A percentile compares a stretch with the other conserved stretches of the same genome.
These are phyloP conservation scores for Sepioteuthis lessoniana DNA, from an alignment of 2,888 invertebrate genomes.

Conservation along the genomic window DNA sequence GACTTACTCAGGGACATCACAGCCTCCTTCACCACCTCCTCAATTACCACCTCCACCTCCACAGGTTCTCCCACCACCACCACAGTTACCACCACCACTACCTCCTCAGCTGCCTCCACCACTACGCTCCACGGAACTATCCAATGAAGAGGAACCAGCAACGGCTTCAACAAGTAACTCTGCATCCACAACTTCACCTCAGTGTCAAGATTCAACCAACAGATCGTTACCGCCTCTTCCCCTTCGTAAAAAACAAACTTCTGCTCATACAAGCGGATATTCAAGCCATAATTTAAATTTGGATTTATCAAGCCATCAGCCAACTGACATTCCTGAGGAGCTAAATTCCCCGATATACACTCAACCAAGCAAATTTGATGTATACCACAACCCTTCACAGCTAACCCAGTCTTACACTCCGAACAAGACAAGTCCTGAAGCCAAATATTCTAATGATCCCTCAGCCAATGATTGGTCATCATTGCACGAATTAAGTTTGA, in stretches of 20 bases:
- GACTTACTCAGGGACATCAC: slow-evolving; percentile 35
- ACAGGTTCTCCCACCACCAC: slow-evolving; percentile 37
- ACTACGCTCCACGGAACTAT: slow-evolving; percentile 58
- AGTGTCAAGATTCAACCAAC: not conserved
- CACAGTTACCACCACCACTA: slow-evolving; percentile 41
- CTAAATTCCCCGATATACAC: not conserved
- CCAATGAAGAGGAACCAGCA: slow-evolving; percentile 49
- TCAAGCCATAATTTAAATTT: not conserved
- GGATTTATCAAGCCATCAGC: slow-evolving; percentile 33
- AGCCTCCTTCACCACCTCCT: slow-evolving; percentile 35
- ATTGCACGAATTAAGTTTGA: not conserved
- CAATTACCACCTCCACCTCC: slow-evolving; percentile 35
- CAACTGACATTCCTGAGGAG: not conserved
- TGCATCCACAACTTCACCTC: not conserved
- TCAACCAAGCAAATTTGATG: slow-evolving; percentile 5
- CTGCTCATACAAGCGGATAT: slow-evolving; percentile 15
- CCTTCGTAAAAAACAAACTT: not conserved
- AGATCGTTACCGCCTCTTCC: slow-evolving; percentile 20
- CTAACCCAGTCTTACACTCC: not conserved
- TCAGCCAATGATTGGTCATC: slow-evolving; percentile 17
- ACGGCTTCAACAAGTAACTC: not conserved
- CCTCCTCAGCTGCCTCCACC: slow-evolving; percentile 60
- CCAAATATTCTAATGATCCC: not conserved
- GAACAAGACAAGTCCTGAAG: not conserved
- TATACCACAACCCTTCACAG: slow-evolving; percentile 18